A percentile compares a stretch with the other conserved stretches of the same genome.
Conservation (phyloP, 2,888 invertebrate genomes). For the Lucinisca nassula region DNA sequence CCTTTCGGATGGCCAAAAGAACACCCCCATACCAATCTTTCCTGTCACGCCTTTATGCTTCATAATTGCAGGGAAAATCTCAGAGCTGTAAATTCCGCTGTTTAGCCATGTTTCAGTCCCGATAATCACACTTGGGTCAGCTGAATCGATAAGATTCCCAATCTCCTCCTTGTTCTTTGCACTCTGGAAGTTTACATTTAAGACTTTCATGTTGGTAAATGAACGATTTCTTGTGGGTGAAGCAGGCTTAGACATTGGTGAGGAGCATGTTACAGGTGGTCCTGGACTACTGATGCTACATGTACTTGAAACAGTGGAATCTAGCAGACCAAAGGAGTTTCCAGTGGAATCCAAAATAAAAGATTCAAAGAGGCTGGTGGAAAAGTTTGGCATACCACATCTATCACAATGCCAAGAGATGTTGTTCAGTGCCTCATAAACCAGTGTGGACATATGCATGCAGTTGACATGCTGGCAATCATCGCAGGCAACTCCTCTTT, state of each 20-base stretch:
- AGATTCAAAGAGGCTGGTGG: slow-evolving; percentile 22
- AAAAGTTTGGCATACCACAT: slow-evolving; percentile 9
- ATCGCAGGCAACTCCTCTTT: slow-evolving; percentile 1
- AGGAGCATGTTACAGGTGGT: not conserved
- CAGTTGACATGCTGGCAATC: not conserved
- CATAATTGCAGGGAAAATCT: not conserved
- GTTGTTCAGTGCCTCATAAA: not conserved
- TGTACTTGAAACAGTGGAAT: not conserved
- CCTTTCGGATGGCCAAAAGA: not conserved
- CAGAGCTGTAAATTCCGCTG: not conserved
- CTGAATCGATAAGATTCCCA: slow-evolving; percentile 9
- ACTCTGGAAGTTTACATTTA: slow-evolving; percentile 29
- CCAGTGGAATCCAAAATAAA: not conserved
- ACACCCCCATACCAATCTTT: not conserved
- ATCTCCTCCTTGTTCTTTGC: slow-evolving; percentile 17
- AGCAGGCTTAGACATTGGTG: not conserved
- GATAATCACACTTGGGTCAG: slow-evolving; percentile 26
- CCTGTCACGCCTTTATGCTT: not conserved
- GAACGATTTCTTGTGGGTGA: too few species aligned
- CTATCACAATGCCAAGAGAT: not conserved
- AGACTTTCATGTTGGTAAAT: not conserved
- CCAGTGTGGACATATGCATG: not conserved
- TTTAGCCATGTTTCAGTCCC: slow-evolving; percentile 35
- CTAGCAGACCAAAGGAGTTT: not conserved
- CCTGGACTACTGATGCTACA: not conserved